Evolutionary conservation across 1,140 invertebrate species (phyloP), one percentile per base, ranked within the genome.

Genomic region (Bombus vancouverensis): DNA sequence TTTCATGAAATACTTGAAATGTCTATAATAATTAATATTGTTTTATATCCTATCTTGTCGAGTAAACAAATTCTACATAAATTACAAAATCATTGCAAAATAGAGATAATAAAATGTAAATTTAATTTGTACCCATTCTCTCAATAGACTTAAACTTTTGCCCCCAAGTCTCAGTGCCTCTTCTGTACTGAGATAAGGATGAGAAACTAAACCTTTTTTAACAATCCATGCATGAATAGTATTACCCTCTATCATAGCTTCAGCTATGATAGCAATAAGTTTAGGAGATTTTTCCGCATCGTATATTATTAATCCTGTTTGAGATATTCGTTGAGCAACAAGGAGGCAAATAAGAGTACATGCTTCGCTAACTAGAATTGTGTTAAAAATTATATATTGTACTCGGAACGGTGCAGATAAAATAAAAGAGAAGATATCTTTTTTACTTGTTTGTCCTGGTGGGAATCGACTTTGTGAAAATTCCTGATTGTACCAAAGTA

Each of bases 271-370:
- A 59, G 88, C 81, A 74, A 91, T 92, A 10, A 95, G 85, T 73
- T 89, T 86, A 42, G 78, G 83, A 83, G 75, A 92, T 34, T 87
- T 84, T 75, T 93, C 92, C 39, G 94, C 42, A 62, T 92, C 83
- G 42, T 70, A 62, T 72, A 95, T 85, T n/a, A 88, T 86, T 13
- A 93, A 76, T 77, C 87, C 81, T 44, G 72, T 86, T 77, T 92
- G 89, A 79, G 90, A 92, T 87, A 95, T 89, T 62, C 90, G 78
- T 90, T 93, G 94, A 44, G 94, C 94, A 25, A 95, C 87, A 8
- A 95, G 87, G 13, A 95, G 87, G 85, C 95, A 95, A 87, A 95
- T 95, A 72, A 95, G 88, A 25, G 95, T 95, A 79, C 95, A 95
- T 15, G 94, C 95, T 88, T 94, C 88, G 77, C 94, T 95, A 74